Conservation (phyloP, 2,797 vertebrate genomes). For the Sebastes nivosus region DNA sequence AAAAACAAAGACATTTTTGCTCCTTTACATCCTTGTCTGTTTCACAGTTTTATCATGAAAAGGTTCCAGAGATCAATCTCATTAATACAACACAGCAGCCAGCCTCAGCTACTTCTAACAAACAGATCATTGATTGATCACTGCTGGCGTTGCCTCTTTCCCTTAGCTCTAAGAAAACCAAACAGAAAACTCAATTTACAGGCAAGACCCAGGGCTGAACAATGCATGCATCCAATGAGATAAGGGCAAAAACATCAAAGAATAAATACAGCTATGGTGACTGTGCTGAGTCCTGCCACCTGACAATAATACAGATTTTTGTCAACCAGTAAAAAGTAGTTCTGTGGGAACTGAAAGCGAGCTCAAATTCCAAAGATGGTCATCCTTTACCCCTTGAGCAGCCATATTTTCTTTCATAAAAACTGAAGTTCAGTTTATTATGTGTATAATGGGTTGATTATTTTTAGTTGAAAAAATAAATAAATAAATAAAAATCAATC, state of each 20-base stretch:
- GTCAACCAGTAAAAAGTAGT: not conserved
- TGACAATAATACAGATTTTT: constrained; percentile 6
- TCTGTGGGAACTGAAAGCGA: not conserved
- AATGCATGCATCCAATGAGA: not conserved
- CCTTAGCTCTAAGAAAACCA: constrained; percentile 17
- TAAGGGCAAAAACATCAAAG: not conserved
- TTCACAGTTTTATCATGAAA: constrained; percentile 42
- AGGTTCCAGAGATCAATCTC: constrained; percentile 55
- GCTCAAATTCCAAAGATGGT: not conserved
- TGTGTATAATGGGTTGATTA: not conserved
- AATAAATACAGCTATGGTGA: not conserved
- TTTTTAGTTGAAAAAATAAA: not conserved
- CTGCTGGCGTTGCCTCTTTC: constrained; percentile 8
- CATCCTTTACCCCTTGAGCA: not conserved
- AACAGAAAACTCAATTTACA: constrained; percentile 48
- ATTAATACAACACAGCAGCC: constrained; percentile 52
- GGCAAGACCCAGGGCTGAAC: constrained; percentile 1
- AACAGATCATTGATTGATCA: constrained; percentile 65
- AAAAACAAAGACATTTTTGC: not conserved
- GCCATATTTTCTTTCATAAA: not conserved
- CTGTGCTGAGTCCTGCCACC: not conserved
- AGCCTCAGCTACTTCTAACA: constrained; percentile 39
- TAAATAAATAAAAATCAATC: not conserved
- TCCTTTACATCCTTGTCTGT: constrained; percentile 16
- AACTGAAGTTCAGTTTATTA: not conserved